These are phyloP conservation scores for Yoshiicerus persimilis DNA, from an alignment of 1,140 invertebrate species.

Conservation along the genomic window DNA sequence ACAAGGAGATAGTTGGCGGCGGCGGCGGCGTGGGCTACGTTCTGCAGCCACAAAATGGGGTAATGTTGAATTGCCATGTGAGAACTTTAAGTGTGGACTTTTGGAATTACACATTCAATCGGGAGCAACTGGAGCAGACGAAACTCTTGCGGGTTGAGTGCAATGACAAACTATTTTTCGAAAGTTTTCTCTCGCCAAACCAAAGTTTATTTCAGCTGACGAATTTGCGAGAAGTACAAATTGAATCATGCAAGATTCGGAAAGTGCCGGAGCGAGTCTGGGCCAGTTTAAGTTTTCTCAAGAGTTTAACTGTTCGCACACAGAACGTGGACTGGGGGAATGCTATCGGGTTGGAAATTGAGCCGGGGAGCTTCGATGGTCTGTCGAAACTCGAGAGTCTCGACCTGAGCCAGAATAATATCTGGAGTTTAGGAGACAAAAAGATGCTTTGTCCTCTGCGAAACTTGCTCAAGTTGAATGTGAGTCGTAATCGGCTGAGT, in stretches of 20 bases:
- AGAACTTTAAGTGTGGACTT: constrained; percentile 50
- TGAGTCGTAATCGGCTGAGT: constrained; percentile 77
- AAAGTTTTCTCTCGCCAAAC: constrained; percentile 68
- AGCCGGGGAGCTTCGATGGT: constrained; percentile 73
- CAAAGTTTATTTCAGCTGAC: constrained; percentile 71
- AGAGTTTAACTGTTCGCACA: constrained; percentile 79
- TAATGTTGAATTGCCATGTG: constrained; percentile 49
- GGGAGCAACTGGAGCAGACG: constrained; percentile 65
- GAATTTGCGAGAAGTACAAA: constrained; percentile 69
- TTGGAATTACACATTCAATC: constrained; percentile 51
- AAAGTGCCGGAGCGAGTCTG: constrained; percentile 62
- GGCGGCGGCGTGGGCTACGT: constrained; percentile 56
- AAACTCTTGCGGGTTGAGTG: constrained; percentile 69
- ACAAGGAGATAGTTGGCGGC: constrained; percentile 56
- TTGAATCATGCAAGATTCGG: constrained; percentile 77
- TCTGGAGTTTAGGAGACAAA: constrained; percentile 75
- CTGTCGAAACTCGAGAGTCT: constrained; percentile 71
- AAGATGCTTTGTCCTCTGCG: constrained; percentile 72
- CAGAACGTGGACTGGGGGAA: constrained; percentile 84
- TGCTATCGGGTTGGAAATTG: constrained; percentile 78
- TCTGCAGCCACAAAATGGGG: neutral
- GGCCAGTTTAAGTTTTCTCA: constrained; percentile 43
- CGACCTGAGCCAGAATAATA: constrained; percentile 83
- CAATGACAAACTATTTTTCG: constrained; percentile 73
- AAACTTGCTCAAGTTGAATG: constrained; percentile 73